phyloP scores from a whole-genome alignment of 2,797 vertebrate species.

The Carduelis carduelis region DNA sequence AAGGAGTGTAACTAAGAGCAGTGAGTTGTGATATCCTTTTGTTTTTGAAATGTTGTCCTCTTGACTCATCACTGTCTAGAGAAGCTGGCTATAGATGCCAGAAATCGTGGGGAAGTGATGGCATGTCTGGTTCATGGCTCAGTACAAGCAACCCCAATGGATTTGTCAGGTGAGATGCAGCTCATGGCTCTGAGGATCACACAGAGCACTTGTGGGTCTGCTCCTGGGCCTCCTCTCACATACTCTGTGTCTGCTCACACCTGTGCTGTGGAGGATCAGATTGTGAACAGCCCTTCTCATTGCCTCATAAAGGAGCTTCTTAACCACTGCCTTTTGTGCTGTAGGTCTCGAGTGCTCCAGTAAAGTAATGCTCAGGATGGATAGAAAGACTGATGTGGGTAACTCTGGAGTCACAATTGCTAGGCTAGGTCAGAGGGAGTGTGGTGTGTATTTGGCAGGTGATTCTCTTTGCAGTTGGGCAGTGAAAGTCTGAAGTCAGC shows the following conservation, averaged over 20 bases:
- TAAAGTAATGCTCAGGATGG: background rate
- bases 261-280: background rate
- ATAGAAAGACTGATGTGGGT: background rate
- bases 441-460: background rate
- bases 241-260: background rate
- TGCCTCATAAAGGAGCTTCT: background rate
- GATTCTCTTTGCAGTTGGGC: background rate
- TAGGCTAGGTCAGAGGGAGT: background rate
- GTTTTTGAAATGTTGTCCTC: background rate
- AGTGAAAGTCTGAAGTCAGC: background rate
- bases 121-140: background rate
- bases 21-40: background rate
- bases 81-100: background rate
- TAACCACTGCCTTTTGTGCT: background rate
- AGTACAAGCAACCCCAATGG: background rate
- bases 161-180: background rate
- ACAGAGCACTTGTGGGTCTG: background rate
- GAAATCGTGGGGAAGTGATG: background rate
- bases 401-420: background rate
- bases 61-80: background rate
- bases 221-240: background rate
- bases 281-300: background rate
- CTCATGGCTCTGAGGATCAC: accelerated
- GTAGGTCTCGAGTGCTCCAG: background rate
- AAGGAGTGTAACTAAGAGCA: background rate